These are phyloP conservation scores for Nylanderia fulva DNA, from an alignment of 1,140 invertebrate species.

Conservation along the genomic window DNA sequence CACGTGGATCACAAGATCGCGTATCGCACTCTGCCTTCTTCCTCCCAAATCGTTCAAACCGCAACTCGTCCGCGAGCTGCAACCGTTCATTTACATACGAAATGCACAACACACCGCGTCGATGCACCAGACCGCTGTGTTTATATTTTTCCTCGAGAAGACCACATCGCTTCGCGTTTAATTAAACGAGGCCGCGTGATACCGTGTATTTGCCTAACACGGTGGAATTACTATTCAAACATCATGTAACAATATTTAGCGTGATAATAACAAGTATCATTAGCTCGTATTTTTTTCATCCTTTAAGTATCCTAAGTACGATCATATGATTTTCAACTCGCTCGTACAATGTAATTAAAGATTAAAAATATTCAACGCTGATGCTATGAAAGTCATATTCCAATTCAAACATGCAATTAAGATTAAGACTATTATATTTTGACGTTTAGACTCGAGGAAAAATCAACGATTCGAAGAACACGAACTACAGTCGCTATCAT, in stretches of 20 bases:
- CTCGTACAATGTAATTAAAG: neutral
- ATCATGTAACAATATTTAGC: neutral
- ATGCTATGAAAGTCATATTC: neutral
- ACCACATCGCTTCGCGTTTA: neutral
- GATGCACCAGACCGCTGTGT: neutral
- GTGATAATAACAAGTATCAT: neutral
- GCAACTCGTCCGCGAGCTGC: constrained; percentile 21
- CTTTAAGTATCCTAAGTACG: neutral
- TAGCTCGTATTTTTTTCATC: neutral
- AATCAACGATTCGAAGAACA: neutral
- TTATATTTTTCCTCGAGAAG: constrained; percentile 8
- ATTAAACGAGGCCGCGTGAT: neutral
- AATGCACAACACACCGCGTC: neutral
- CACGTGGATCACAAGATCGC: neutral
- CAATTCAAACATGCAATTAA: neutral
- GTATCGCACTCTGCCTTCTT: neutral
- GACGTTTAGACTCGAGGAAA: neutral
- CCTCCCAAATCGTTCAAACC: neutral
- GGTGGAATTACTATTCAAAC: neutral
- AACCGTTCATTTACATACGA: constrained; percentile 42
- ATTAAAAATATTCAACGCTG: neutral
- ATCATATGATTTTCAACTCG: neutral
- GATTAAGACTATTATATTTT: neutral
- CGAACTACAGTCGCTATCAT: constrained; percentile 9
- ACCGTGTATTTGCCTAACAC: neutral